A percentile compares a stretch with the other conserved stretches of the same genome.
Conservation (phyloP, 2,888 invertebrate genomes). For the Trissonchulus sp. region DNA sequence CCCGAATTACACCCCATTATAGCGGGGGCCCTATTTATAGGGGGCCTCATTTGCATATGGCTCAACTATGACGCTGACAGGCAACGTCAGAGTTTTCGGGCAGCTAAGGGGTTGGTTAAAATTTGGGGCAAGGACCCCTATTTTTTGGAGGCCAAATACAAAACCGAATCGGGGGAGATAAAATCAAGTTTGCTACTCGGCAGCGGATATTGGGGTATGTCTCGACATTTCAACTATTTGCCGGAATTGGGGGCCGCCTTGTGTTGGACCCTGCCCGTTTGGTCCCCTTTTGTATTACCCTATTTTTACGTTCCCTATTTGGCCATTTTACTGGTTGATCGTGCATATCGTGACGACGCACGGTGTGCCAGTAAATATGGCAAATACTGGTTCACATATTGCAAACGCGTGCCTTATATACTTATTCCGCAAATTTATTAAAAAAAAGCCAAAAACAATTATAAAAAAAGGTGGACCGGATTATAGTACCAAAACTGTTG, state of each 20-base stretch:
- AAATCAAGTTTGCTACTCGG: constrained; percentile 54
- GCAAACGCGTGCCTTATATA: constrained; percentile 57
- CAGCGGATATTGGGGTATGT: constrained; percentile 61
- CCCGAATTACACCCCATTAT: constrained; percentile 44
- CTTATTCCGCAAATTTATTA: constrained; percentile 58
- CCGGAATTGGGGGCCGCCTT: constrained; percentile 59
- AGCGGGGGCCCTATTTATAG: constrained; percentile 48
- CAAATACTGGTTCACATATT: constrained; percentile 59
- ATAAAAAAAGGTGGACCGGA: too few species aligned
- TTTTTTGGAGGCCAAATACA: constrained; percentile 44
- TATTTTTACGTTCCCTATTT: constrained; percentile 59
- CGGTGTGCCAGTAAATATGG: constrained; percentile 61
- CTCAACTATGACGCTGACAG: constrained; percentile 59
- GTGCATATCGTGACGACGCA: constrained; percentile 59
- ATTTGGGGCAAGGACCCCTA: constrained; percentile 53
- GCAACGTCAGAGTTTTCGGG: constrained; percentile 58
- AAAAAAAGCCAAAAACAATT: too few species aligned
- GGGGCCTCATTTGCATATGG: constrained; percentile 53
- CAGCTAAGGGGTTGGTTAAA: constrained; percentile 47
- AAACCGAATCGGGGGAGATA: constrained; percentile 52
- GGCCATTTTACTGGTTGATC: constrained; percentile 56
- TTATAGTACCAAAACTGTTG: too few species aligned
- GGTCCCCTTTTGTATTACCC: constrained; percentile 55
- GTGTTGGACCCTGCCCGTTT: constrained; percentile 55
- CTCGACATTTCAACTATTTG: constrained; percentile 61